phyloP scores from a whole-genome alignment of 2,113 vertebrate genomes.

The Cryptotis parvus region DNA sequence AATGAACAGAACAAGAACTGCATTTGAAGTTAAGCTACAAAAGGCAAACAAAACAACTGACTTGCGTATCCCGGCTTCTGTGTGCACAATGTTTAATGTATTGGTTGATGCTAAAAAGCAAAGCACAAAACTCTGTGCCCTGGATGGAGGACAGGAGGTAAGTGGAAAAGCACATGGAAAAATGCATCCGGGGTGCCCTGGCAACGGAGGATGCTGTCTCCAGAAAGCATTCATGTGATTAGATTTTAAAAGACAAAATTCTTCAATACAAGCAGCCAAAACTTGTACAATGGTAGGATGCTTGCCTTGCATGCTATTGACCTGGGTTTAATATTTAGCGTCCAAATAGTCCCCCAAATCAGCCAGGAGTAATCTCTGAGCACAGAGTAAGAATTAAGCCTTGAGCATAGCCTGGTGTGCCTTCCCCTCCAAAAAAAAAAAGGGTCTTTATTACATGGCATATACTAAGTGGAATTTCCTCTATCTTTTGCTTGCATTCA shows the following conservation, averaged over 20 bases:
- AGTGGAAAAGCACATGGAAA: conserved; percentile 42
- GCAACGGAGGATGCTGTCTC: neutral
- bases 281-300: no score
- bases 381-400: no score
- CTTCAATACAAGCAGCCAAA: neutral
- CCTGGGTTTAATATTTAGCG: no score
- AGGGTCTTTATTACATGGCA: neutral
- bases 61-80: conserved; percentile 90
- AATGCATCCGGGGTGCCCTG: neutral
- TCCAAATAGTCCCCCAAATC: no score
- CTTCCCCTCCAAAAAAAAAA: neutral
- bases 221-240: neutral
- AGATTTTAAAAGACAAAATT: neutral
- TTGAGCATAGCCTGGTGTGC: no score
- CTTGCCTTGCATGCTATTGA: neutral
- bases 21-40: conserved; percentile 95
- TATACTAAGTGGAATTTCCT: neutral
- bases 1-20: conserved; percentile 93
- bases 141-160: conserved; percentile 96
- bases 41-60: conserved; percentile 94
- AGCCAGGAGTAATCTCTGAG: no score
- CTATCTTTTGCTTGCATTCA: neutral
- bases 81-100: conserved; percentile 98
- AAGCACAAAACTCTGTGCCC: conserved; percentile 94
- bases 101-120: conserved; percentile 97